Percentiles rank a stretch among this genome's conserved stretches.
These are phyloP conservation scores for Alosa sapidissima DNA, from an alignment of 2,797 vertebrate genomes.

Conservation along the genomic window DNA sequence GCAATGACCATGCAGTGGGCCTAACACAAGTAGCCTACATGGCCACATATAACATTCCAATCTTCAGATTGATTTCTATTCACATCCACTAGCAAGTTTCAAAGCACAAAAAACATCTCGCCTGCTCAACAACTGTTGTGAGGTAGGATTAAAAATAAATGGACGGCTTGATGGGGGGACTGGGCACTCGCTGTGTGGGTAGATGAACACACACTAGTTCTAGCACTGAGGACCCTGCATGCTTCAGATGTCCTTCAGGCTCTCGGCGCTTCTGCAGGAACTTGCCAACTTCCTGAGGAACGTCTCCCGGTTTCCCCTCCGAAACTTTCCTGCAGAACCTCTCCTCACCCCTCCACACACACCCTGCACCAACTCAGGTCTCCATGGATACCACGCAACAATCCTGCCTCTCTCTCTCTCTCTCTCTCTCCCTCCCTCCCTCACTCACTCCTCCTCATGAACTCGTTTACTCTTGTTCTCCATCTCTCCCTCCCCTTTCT, in stretches of 20 bases:
- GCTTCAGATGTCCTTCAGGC: neutral
- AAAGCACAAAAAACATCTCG: neutral
- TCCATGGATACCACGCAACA: neutral
- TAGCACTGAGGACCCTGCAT: neutral
- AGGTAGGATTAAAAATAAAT: neutral
- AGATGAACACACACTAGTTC: neutral
- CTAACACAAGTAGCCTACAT: neutral
- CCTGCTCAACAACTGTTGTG: neutral
- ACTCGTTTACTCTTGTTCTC: neutral
- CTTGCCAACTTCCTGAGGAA: conserved; percentile 15
- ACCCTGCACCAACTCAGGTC: neutral
- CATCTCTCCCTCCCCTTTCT: neutral
- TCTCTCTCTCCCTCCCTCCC: conserved; percentile 20
- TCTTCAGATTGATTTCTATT: neutral
- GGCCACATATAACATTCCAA: neutral
- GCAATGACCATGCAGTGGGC: neutral
- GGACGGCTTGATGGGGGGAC: neutral
- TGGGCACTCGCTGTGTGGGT: neutral
- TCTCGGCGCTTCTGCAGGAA: conserved; percentile 8
- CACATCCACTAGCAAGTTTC: neutral
- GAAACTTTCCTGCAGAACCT: conserved; percentile 15
- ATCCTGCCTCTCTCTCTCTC: neutral
- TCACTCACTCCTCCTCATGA: neutral
- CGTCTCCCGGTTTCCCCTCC: neutral
- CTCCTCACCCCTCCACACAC: neutral